A percentile compares a stretch with the other conserved stretches of the same genome.
phyloP scores from a whole-genome alignment of 2,797 vertebrate species.

The Brotogeris chrysoptera region DNA sequence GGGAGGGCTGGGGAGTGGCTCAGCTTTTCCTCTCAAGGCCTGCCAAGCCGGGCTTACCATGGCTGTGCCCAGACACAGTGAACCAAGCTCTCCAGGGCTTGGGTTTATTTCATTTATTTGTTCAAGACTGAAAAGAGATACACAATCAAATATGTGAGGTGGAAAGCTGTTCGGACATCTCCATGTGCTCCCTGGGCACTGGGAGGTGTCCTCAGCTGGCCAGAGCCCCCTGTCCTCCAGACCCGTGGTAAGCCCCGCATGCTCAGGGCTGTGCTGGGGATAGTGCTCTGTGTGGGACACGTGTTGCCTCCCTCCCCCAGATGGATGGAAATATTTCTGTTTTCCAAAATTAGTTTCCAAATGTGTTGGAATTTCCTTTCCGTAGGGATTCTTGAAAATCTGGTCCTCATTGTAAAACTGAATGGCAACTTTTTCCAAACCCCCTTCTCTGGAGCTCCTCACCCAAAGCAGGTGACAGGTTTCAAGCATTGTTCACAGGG shows the following conservation, averaged over 20 bases:
- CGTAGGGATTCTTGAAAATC: constrained; percentile 38
- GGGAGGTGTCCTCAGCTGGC: neutral
- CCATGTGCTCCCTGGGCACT: neutral
- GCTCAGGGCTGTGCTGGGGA: neutral
- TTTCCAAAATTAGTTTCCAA: constrained; percentile 51
- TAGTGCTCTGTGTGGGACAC: neutral
- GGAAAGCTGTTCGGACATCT: neutral
- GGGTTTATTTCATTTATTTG: neutral
- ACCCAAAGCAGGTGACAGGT: neutral
- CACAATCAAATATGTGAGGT: neutral
- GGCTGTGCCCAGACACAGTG: neutral
- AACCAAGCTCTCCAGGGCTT: neutral
- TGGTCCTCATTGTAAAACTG: constrained; percentile 38
- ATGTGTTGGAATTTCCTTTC: constrained; percentile 48
- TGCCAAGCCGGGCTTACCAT: neutral
- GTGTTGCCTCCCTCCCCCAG: neutral
- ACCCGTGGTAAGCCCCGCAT: accelerated
- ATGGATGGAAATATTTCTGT: constrained; percentile 9
- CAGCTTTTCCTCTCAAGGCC: neutral
- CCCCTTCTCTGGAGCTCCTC: neutral
- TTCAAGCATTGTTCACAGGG: neutral
- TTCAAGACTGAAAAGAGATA: neutral
- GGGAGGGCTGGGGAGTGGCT: neutral
- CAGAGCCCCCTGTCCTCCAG: neutral
- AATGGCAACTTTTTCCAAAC: neutral